Base-by-base conservation (phyloP, 1,140 invertebrate species). In the Pseudomyrmex dendroicus region DNA sequence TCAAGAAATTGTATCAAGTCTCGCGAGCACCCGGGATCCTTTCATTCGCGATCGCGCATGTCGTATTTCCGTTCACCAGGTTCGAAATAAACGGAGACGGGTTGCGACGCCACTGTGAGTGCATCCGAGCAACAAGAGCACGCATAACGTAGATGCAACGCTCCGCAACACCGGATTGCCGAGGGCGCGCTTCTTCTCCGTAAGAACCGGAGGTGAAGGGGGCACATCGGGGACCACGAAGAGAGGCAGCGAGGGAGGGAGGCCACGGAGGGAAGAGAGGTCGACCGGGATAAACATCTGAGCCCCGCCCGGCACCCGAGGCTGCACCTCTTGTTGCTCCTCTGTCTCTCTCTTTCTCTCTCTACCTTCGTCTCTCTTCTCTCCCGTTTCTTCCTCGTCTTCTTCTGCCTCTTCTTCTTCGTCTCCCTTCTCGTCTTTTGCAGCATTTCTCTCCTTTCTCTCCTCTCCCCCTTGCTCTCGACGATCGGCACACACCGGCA, bases 281-380 rank as follows among this genome's bases (percentile, higher is more conserved):
- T 94, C 93, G 93, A 93, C 90, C 92, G 92, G 93, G 93, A 93
- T 94, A 94, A 94, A 93, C 92, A 93, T 94, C 92, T 92, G 93
- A 94, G 93, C 93, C 92, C 93, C 93, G 93, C 93, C 93, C 93
- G 93, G 92, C 92, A 93, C 93, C 92, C 90, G 92, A 93, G 92
- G 92, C 93, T 93, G 91, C 89, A 84, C 89, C 91, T 92, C 89
- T 91, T 90, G 87, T 92, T 92, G 90, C 90, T 92, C 85, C 90
- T 91, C 90, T 90, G 84, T 92, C 89, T 86, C 82, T 76, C 89
- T 89, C 82, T 59, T 20, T 85, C 84, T 84, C 86, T 83, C 85
- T 86, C 82, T 76, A 90, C 89, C 91, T 89, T 84, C 85, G 80
- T 89, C 86, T 87, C 89, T 88, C 89, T 90, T 88, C 86, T 91